phyloP scores from a whole-genome alignment of 2,888 invertebrate genomes.

The Macropis europaea region DNA sequence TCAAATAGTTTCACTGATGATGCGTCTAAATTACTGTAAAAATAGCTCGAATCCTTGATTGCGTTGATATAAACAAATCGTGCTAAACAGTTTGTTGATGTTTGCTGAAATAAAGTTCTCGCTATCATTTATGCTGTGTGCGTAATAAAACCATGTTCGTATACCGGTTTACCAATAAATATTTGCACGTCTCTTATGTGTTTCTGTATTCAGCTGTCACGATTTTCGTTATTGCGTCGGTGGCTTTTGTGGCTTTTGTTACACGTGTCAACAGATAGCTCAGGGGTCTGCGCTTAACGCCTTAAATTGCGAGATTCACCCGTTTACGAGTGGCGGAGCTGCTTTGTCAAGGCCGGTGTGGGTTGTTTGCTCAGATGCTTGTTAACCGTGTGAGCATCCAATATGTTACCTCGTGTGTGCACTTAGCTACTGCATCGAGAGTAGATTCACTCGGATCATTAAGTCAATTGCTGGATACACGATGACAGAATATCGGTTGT shows the following conservation, averaged over 20 bases:
- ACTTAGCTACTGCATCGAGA: conserved; percentile 64
- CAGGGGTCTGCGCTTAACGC: not conserved
- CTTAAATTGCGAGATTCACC: conserved; percentile 21
- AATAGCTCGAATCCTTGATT: not conserved
- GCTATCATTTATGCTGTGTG: not conserved
- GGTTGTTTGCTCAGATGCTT: conserved; percentile 69
- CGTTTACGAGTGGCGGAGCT: conserved; percentile 36
- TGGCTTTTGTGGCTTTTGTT: not conserved
- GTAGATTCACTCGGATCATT: conserved; percentile 68
- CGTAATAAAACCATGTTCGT: not conserved
- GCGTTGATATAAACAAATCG: not conserved
- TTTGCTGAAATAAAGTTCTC: not conserved
- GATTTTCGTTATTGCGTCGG: not conserved
- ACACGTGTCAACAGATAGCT: not conserved
- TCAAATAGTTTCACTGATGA: conserved; percentile 29
- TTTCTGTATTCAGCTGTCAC: not conserved
- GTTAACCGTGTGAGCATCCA: conserved; percentile 68
- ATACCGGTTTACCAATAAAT: not conserved
- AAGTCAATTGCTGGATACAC: conserved; percentile 65
- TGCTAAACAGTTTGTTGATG: not conserved
- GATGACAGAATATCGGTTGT: conserved; percentile 54
- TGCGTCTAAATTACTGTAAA: not conserved
- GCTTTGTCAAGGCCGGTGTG: conserved; percentile 63
- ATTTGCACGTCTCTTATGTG: not conserved
- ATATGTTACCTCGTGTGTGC: conserved; percentile 67